Base-by-base conservation (phyloP, 2,797 vertebrate species). In the Morus bassanus region DNA sequence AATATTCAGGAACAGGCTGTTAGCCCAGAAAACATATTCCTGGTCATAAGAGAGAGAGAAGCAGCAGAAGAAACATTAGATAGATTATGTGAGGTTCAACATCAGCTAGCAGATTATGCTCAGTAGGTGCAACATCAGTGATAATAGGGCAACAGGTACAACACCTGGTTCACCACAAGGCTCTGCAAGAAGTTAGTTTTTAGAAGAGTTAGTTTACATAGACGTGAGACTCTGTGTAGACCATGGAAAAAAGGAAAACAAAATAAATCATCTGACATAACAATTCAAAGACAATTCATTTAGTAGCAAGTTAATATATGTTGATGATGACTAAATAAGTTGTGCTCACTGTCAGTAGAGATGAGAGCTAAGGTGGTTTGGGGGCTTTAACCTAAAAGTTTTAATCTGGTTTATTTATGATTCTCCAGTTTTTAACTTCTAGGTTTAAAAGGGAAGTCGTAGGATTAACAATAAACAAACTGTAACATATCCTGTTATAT, bases 401-500 rank as follows among this genome's bases (percentile, higher is more conserved):
- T 89, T 48, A 48, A 56, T 23, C 10, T 53, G 7, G 1, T 63
- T 85, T 87, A 10, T 46, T 74, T 74, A 30, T n/a, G 11, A 41
- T 41, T 74, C 16, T 50, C 11, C 11, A 7, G 1, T 61, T 79
- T 65, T 64, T 33, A 68, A 14, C 11, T 48, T 80, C 30, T 46
- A 6, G 11, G 3, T n/a, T 86, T 54, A 69, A 57, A 73, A 11
- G 2, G 2, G 7, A 57, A 53, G 4, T 50, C 56, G 9, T 7
- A 37, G 3, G 5, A 60, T 41, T 22, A n/a, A 43, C 8, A 68
- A 11, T 46, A 13, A 28, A 5, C 15, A 48, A 64, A 46, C 27
- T 22, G 5, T 51, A 24, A 31, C 0, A 1, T 46, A 18, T 51
- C 10, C 2, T 1, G 1, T 50, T 59, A 10, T 7, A 13, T 7